Evolutionary conservation across 2,113 vertebrate species (phyloP).

Genomic region (Alouatta palliata): DNA sequence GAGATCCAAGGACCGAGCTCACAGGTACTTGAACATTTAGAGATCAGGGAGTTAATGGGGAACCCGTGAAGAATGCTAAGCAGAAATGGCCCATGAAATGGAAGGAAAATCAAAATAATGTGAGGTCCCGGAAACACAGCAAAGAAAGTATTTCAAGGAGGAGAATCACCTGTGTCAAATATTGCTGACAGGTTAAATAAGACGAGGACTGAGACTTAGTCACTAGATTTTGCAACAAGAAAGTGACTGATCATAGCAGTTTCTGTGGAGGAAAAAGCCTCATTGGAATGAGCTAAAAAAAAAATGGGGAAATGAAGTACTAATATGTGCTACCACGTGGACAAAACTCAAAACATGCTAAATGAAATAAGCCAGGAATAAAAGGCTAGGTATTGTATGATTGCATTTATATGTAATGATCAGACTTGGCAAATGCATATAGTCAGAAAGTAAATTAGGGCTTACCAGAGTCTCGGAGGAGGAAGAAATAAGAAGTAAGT

Average conservation of each 20-base stretch:
- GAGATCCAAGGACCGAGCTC: background rate
- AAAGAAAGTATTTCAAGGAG: background rate
- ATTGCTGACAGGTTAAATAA: background rate
- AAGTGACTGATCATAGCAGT: background rate
- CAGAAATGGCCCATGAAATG: background rate
- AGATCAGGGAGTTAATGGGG: background rate
- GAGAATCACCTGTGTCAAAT: background rate
- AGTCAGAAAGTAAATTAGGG: background rate
- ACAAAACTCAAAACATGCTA: background rate
- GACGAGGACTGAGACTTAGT: background rate
- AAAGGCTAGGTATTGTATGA: background rate
- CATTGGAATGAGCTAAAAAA: background rate
- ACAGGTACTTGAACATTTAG: background rate
- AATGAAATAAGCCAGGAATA: background rate
- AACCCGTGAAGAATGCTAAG: background rate
- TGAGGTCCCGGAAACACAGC: background rate
- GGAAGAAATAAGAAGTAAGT: background rate
- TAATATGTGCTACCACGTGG: background rate
- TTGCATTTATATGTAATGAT: background rate
- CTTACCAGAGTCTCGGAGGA: background rate
- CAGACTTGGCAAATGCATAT: background rate
- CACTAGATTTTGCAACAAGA: background rate
- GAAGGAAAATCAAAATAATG: background rate
- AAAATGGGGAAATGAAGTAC: background rate
- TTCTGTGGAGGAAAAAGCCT: background rate